These are phyloP conservation scores for Augochlorella aurata DNA, from an alignment of 2,888 invertebrate species.

Conservation along the genomic window DNA sequence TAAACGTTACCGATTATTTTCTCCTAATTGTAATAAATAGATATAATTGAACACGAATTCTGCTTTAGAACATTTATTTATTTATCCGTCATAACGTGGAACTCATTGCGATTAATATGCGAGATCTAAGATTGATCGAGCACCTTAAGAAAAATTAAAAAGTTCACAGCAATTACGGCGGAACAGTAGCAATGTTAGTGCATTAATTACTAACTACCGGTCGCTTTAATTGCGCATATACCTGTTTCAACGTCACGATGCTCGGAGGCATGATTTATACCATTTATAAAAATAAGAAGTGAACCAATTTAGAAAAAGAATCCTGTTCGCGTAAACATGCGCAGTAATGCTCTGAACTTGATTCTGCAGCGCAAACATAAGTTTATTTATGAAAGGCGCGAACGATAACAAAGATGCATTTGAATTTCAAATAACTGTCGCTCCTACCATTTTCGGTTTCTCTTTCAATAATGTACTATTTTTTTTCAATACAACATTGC, in stretches of 20 bases:
- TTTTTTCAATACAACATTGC: no score
- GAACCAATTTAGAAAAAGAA: neutral
- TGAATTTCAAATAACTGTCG: neutral
- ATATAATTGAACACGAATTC: no score
- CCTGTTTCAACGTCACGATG: neutral
- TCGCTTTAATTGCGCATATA: neutral
- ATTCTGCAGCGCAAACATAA: neutral
- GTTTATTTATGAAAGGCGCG: neutral
- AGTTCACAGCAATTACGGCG: neutral
- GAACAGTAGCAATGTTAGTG: neutral
- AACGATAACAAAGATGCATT: neutral
- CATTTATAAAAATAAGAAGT: neutral
- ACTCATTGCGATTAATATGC: neutral
- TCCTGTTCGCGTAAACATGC: neutral
- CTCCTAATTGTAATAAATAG: no score
- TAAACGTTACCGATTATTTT: no score
- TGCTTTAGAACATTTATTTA: no score
- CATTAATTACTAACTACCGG: neutral
- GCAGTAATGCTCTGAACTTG: neutral
- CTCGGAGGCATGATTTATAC: neutral
- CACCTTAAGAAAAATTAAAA: neutral
- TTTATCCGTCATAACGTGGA: neutral
- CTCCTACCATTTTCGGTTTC: neutral
- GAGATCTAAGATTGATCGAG: neutral
- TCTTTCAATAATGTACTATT: neutral